These are phyloP conservation scores for Baryphthengus martii DNA, from an alignment of 2,113 vertebrate genomes.

Conservation along the genomic window DNA sequence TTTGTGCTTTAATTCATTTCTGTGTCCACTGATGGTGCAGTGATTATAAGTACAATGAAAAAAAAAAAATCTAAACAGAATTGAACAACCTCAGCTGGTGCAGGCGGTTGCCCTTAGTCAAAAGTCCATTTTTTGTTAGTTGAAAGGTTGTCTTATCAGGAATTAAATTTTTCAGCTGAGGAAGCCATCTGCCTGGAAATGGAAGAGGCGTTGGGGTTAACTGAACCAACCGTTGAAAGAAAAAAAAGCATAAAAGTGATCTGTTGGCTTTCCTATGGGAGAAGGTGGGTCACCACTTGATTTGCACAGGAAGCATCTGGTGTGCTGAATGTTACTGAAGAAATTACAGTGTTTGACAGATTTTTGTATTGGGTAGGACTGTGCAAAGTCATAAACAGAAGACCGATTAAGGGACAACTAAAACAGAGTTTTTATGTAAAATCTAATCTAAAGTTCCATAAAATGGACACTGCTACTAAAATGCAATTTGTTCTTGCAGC, in stretches of 20 bases:
- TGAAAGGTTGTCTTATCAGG: slow-evolving; percentile 46
- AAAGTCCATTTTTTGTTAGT: slow-evolving; percentile 34
- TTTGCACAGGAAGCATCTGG: background rate
- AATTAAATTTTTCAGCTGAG: slow-evolving; percentile 52
- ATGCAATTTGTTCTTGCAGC: background rate
- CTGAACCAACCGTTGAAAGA: background rate
- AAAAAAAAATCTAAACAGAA: background rate
- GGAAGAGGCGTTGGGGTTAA: slow-evolving; percentile 11
- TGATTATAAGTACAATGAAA: background rate
- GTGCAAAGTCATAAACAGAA: slow-evolving; percentile 1
- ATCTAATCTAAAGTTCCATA: slow-evolving; percentile 24
- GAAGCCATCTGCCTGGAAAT: background rate
- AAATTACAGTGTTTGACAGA: background rate
- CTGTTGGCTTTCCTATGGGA: background rate
- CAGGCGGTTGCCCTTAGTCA: background rate
- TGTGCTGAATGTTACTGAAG: background rate
- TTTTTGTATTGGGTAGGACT: background rate
- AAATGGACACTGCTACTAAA: background rate
- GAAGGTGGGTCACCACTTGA: background rate
- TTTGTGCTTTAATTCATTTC: background rate
- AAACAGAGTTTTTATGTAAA: slow-evolving; percentile 14
- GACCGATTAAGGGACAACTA: background rate
- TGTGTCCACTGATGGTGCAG: background rate
- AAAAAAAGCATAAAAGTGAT: background rate
- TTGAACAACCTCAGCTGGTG: background rate